Percentiles rank a stretch among this genome's conserved stretches.
Conservation (phyloP, 2,888 invertebrate species). For the Sericinus montela region DNA sequence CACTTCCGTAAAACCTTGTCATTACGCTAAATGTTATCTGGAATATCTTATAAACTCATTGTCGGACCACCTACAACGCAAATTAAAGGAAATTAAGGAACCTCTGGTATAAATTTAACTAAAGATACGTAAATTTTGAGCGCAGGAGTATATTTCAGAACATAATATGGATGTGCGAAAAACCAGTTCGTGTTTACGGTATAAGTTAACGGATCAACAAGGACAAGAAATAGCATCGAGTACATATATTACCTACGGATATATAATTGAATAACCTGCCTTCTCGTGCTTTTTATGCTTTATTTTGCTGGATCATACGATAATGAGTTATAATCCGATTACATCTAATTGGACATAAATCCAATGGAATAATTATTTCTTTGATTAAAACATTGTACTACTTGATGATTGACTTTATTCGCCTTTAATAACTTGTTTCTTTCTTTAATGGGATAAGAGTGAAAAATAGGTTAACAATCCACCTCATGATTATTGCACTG, state of each 20-base stretch:
- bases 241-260: background rate
- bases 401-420: too few species aligned
- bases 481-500: too few species aligned
- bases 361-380: too few species aligned
- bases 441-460: too few species aligned
- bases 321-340: too few species aligned
- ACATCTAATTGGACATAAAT: too few species aligned
- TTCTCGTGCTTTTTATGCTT: background rate
- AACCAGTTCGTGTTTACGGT: slow-evolving; percentile 30
- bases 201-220: slow-evolving; percentile 26
- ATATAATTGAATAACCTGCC: slow-evolving; percentile 17
- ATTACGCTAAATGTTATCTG: slow-evolving; percentile 14
- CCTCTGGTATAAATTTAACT: background rate
- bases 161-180: slow-evolving; percentile 19
- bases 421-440: too few species aligned
- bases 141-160: background rate
- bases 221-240: slow-evolving; percentile 19
- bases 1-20: slow-evolving; percentile 3
- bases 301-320: too few species aligned
- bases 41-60: slow-evolving; percentile 16
- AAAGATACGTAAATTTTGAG: background rate
- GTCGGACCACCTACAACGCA: slow-evolving; percentile 24
- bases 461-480: too few species aligned
- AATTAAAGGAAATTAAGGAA: slow-evolving; percentile 26
- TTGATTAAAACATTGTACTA: too few species aligned